Percentiles rank a stretch among this genome's conserved stretches.
Conservation (phyloP, 2,888 invertebrate genomes). For the Drosophila prolongata region DNA sequence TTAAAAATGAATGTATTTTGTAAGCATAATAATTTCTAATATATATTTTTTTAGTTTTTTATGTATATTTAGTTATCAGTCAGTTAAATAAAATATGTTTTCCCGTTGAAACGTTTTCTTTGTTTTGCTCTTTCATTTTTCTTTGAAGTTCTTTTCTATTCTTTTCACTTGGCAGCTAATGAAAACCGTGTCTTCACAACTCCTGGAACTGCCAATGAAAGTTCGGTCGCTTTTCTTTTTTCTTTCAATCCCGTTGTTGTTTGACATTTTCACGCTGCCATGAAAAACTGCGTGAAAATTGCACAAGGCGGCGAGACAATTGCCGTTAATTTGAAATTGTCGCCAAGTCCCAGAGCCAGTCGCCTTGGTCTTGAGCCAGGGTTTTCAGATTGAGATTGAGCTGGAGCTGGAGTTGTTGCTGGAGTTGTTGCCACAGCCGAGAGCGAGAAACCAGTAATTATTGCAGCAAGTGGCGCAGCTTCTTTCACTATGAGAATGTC, state of each 20-base stretch:
- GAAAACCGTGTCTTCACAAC: slow-evolving; percentile 21
- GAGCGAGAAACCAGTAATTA: slow-evolving; percentile 72
- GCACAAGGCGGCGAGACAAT: slow-evolving; percentile 73
- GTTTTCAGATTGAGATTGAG: slow-evolving; percentile 15
- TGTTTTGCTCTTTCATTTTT: not conserved
- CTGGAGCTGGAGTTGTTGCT: not conserved
- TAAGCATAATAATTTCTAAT: too few species aligned
- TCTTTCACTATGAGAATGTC: slow-evolving; percentile 65
- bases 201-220: slow-evolving; percentile 60
- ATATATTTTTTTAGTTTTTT: too few species aligned
- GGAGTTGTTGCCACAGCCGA: not conserved
- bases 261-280: slow-evolving; percentile 58
- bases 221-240: slow-evolving; percentile 49
- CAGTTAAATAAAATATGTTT: too few species aligned
- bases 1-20: too few species aligned
- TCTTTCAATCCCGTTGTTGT: slow-evolving; percentile 40
- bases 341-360: slow-evolving; percentile 60
- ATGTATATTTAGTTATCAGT: too few species aligned
- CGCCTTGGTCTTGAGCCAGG: not conserved
- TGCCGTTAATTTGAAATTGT: slow-evolving; percentile 79
- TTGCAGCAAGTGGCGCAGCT: slow-evolving; percentile 67
- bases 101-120: too few species aligned
- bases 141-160: not conserved
- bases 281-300: slow-evolving; percentile 77
- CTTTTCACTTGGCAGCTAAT: slow-evolving; percentile 11